Evolutionary conservation across 1,140 invertebrate species (phyloP), one percentile per base, ranked within the genome.

Genomic region (Epicauta chinensis): DNA sequence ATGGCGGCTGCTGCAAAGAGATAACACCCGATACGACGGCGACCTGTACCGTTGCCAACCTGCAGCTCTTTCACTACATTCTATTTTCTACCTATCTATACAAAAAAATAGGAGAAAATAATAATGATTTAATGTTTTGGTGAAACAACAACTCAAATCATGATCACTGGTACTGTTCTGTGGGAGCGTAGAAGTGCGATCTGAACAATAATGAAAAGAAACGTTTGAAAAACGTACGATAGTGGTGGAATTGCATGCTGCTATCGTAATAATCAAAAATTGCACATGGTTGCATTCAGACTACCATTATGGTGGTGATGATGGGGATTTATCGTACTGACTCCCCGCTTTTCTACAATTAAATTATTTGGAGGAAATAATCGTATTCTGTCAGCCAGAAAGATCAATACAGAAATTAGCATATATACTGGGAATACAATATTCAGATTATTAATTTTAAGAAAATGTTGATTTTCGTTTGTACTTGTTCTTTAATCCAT

Each of bases 1-100:
- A 66, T 66, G 64, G 64, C 64, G 58, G 56, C 64, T 66, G 64
- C 45, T 53, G 62, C 60, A 60, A 40, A 51, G 53, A 61, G 64
- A 66, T 66, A 66, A 66, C 56, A 55, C 32, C 47, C 49, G 61
- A 63, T 63, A 63, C 42, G 58, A n/a, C n/a, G n/a, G n/a, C n/a
- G n/a, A 56, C 61, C 59, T 60, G 58, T 59, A 63, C 58, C 47
- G 36, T 15, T 53, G 46, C 48, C 53, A 43, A 54, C 54, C 50
- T 55, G 54, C 56, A 55, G 51, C 56, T 49, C 5, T 49, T 16
- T 39, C 29, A 17, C 12, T 16, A 46, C 32, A 46, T 36, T 13
- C 31, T n/a, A 30, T 23, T 23, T 23, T 23, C 23, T 23, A 5
- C 23, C 23, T 23, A 23, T 23, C 23, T 15, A 37, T 37, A 15